Evolutionary conservation across 1,140 invertebrate species (phyloP).

Genomic region (Copidosoma floridanum): DNA sequence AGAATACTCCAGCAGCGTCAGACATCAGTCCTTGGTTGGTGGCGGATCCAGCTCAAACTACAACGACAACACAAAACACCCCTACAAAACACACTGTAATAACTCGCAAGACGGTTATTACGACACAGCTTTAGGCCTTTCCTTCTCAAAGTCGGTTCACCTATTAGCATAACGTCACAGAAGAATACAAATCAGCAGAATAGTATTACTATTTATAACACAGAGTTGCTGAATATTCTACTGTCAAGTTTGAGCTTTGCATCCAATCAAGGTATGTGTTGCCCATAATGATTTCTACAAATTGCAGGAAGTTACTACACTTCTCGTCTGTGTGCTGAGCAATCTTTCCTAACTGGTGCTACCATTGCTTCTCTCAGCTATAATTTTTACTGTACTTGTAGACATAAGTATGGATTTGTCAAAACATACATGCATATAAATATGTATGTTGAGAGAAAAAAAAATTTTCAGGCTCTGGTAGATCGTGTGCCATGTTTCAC

Average conservation of each 20-base stretch:
- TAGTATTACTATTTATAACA: slow-evolving; percentile 30
- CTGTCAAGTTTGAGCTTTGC: slow-evolving; percentile 22
- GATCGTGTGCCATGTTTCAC: slow-evolving; percentile 26
- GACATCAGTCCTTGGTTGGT: slow-evolving; percentile 77
- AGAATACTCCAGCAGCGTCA: slow-evolving; percentile 52
- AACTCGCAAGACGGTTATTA: slow-evolving; percentile 79
- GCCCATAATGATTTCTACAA: not conserved
- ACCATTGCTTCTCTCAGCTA: slow-evolving; percentile 9
- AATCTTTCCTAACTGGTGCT: slow-evolving; percentile 25
- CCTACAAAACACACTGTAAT: slow-evolving; percentile 69
- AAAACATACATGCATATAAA: too few relatives aligned
- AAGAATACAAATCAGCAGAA: slow-evolving; percentile 12
- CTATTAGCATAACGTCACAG: slow-evolving; percentile 10
- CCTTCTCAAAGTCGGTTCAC: slow-evolving; percentile 7
- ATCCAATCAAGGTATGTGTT: slow-evolving; percentile 12
- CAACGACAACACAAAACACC: slow-evolving; percentile 60
- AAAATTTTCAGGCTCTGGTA: slow-evolving; percentile 17
- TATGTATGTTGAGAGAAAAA: too few relatives aligned
- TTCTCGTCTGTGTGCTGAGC: slow-evolving; percentile 1
- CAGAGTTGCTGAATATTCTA: slow-evolving; percentile 24
- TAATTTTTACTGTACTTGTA: slow-evolving; percentile 13
- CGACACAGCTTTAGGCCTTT: slow-evolving; percentile 69
- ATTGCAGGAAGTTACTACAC: not conserved
- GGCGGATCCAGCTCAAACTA: slow-evolving; percentile 62
- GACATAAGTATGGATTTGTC: too few relatives aligned